Conservation (phyloP, 2,797 vertebrate genomes). For the Semotilus atromaculatus region DNA sequence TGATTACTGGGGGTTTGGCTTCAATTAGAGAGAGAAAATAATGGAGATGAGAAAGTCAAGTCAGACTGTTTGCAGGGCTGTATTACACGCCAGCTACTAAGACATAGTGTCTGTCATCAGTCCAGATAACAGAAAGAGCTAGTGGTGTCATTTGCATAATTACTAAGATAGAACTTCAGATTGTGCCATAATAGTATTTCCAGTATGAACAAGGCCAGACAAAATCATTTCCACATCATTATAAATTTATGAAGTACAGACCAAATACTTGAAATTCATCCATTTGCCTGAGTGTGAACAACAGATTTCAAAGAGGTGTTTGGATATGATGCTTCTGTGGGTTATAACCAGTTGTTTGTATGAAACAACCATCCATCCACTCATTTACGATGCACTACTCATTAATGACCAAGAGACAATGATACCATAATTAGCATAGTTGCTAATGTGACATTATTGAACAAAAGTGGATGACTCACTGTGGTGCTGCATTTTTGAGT, state of each 20-base stretch:
- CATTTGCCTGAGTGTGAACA: slow-evolving; percentile 22
- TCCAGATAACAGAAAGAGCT: slow-evolving; percentile 23
- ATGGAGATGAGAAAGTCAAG: not conserved
- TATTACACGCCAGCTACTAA: slow-evolving; percentile 43
- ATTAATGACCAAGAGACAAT: slow-evolving; percentile 24
- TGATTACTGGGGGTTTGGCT: slow-evolving; percentile 11
- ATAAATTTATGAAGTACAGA: slow-evolving; percentile 12
- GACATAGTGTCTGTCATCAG: slow-evolving; percentile 19
- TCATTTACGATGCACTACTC: slow-evolving; percentile 36
- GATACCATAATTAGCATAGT: slow-evolving; percentile 47
- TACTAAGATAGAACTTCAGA: slow-evolving; percentile 32
- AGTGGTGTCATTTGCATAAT: slow-evolving; percentile 43
- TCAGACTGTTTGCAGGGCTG: slow-evolving; percentile 14
- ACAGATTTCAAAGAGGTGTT: slow-evolving; percentile 20
- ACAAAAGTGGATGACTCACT: slow-evolving; percentile 40
- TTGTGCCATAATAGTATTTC: slow-evolving; percentile 34
- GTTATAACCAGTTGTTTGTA: slow-evolving; percentile 27
- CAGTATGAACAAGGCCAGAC: slow-evolving; percentile 23
- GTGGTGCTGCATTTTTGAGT: slow-evolving; percentile 32
- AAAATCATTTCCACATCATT: slow-evolving; percentile 31
- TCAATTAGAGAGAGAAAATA: slow-evolving; percentile 29
- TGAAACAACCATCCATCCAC: slow-evolving; percentile 16
- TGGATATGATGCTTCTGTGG: slow-evolving; percentile 10
- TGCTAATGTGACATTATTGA: slow-evolving; percentile 38
- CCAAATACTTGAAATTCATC: not conserved